Evolutionary conservation across 1,140 invertebrate genomes (phyloP).

Genomic region (Drosophila ananassae): DNA sequence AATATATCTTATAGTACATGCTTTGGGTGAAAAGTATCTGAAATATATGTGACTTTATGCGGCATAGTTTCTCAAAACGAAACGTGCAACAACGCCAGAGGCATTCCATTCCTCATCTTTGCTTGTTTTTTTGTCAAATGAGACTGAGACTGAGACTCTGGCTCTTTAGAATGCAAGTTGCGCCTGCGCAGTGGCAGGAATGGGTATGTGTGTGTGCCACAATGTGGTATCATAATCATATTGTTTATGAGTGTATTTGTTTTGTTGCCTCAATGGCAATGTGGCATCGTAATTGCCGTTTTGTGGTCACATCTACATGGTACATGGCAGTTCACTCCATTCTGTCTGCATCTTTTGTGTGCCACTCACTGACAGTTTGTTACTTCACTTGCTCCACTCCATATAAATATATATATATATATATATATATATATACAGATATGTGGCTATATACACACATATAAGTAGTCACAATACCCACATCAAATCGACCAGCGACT

Average conservation of each 20-base stretch:
- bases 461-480: constrained; percentile 1
- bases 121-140: constrained; percentile 51
- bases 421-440: constrained; percentile 2
- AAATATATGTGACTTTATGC: constrained; percentile 32
- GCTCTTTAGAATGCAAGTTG: constrained; percentile 60
- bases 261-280: constrained; percentile 47
- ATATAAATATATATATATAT: constrained; percentile 1
- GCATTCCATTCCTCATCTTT: constrained; percentile 49
- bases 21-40: not conserved
- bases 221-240: constrained; percentile 75
- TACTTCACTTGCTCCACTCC: constrained; percentile 14
- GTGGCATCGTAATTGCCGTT: constrained; percentile 54
- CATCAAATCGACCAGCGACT: constrained; percentile 36
- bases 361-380: constrained; percentile 29
- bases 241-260: constrained; percentile 80
- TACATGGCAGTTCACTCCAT: not conserved
- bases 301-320: constrained; percentile 28
- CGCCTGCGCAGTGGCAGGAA: constrained; percentile 27
- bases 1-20: no score
- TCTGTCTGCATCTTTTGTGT: constrained; percentile 46
- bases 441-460: constrained; percentile 1
- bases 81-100: constrained; percentile 49
- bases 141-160: constrained; percentile 31
- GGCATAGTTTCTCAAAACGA: constrained; percentile 41
- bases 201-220: constrained; percentile 3